A percentile compares a stretch with the other conserved stretches of the same genome.
These are phyloP conservation scores for Siniperca scherzeri DNA, from an alignment of 2,797 vertebrate genomes.

Conservation along the genomic window DNA sequence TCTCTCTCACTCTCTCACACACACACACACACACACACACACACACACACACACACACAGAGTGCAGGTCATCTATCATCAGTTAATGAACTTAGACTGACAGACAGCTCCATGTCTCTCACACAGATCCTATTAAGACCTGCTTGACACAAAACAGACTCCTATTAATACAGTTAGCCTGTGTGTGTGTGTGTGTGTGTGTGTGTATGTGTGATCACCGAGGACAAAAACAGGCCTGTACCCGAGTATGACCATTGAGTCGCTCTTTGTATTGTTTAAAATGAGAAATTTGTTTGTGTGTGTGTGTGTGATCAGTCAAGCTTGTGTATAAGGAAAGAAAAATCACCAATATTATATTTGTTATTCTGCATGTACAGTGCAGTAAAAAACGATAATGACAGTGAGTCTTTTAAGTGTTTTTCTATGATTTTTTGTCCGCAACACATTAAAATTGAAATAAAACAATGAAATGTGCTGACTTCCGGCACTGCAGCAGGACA, in stretches of 20 bases:
- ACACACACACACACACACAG: conserved; percentile 34
- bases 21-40: conserved; percentile 42
- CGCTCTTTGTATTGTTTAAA: conserved; percentile 23
- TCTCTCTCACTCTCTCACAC: not conserved
- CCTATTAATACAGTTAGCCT: conserved; percentile 92
- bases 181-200: conserved; percentile 40
- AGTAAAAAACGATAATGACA: not conserved
- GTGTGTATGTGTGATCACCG: conserved; percentile 18
- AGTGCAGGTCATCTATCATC: conserved; percentile 87
- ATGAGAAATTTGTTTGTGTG: conserved; percentile 9
- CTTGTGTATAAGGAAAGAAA: not conserved
- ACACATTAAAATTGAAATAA: not conserved
- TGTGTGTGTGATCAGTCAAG: not conserved
- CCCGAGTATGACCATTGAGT: conserved; percentile 27
- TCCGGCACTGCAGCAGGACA: not conserved
- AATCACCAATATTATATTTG: not conserved
- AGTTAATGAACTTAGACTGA: conserved; percentile 97
- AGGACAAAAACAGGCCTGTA: conserved; percentile 68
- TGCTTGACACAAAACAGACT: conserved; percentile 95
- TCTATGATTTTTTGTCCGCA: not conserved
- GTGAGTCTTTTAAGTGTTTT: not conserved
- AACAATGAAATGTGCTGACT: not conserved
- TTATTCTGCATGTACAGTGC: not conserved
- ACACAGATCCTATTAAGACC: conserved; percentile 94
- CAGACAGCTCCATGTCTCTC: conserved; percentile 96